Evolutionary conservation across 1,140 invertebrate genomes (phyloP).

Genomic region (Drosophila sp.): DNA sequence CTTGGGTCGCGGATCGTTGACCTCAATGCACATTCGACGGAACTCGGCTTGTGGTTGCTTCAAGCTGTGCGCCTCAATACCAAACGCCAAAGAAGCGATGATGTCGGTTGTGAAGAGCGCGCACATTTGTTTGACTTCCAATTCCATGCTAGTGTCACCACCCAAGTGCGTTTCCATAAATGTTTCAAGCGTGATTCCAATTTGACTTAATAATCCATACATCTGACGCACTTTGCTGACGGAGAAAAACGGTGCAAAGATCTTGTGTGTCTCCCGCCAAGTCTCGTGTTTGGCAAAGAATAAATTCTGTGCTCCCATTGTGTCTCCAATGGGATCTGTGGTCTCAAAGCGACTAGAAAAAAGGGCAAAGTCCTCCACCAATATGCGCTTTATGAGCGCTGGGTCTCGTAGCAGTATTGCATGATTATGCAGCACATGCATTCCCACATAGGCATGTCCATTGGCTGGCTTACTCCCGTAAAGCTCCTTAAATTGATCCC

Average conservation of each 20-base stretch:
- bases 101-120: constrained; percentile 84
- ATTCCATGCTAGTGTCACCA: constrained; percentile 23
- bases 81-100: constrained; percentile 85
- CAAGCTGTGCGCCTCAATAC: constrained; percentile 85
- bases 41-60: constrained; percentile 83
- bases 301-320: constrained; percentile 68
- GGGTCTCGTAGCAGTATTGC: constrained; percentile 84
- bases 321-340: constrained; percentile 55
- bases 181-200: constrained; percentile 61
- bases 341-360: constrained; percentile 74
- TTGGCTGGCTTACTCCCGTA: constrained; percentile 39
- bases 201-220: constrained; percentile 61
- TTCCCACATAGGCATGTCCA: constrained; percentile 72
- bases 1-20: constrained; percentile 76
- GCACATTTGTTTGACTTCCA: constrained; percentile 69
- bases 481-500: constrained; percentile 57
- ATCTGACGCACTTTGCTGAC: constrained; percentile 66
- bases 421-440: constrained; percentile 83
- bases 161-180: constrained; percentile 45
- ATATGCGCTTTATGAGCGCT: constrained; percentile 84
- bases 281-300: constrained; percentile 69
- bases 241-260: constrained; percentile 69
- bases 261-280: constrained; percentile 72
- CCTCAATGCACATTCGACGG: constrained; percentile 80
- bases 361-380: constrained; percentile 83